Evolutionary conservation across 1,140 invertebrate species (phyloP), one percentile per base, ranked within the genome.

Genomic region (Magallana angulata): DNA sequence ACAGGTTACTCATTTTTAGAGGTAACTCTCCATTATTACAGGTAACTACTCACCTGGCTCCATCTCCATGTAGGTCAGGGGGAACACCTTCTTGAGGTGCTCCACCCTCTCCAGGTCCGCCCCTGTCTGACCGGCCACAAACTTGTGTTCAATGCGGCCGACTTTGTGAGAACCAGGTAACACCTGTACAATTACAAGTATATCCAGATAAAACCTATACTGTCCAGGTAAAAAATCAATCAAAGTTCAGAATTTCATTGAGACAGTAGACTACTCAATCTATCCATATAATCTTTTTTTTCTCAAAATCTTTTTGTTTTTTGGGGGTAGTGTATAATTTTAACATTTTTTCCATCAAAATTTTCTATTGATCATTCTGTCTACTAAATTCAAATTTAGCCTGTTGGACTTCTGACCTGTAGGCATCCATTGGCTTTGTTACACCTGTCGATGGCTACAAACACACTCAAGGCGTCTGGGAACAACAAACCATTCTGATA

Each of bases 111-210:
- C 92, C n/a, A 82, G 14, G 76, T 93, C 90, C 18, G 91, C 91
- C 12, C 91, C 90, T 68, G 92, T 92, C 84, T 93, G 93, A 58
- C 91, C 92, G 12, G 90, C 91, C 1, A 91, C 85, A 48, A 90
- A 82, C 16, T 62, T 83, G 85, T 93, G 93, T 18, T 93, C 92
- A 57, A 93, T 92, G 7, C 93, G 89, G 12, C 92, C 91, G 88
- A 89, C 91, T 36, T 91, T 91, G 64, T 93, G 92, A 18, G 91
- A 90, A 0, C 91, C 91, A n/a, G 87, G 85, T 18, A 92, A 81
- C n/a, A 93, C 84, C 90, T 92, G 18, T 71, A 7, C 24, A 71
- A 71, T 11, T 0, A 48, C 5, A 48, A 48, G 36, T 5, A 48
- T 0, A 0, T 48, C 36, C 36, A 48, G 36, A 48, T 48, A 48